phyloP scores from a whole-genome alignment of 1,140 invertebrate species.

The Coptotermes formosanus region DNA sequence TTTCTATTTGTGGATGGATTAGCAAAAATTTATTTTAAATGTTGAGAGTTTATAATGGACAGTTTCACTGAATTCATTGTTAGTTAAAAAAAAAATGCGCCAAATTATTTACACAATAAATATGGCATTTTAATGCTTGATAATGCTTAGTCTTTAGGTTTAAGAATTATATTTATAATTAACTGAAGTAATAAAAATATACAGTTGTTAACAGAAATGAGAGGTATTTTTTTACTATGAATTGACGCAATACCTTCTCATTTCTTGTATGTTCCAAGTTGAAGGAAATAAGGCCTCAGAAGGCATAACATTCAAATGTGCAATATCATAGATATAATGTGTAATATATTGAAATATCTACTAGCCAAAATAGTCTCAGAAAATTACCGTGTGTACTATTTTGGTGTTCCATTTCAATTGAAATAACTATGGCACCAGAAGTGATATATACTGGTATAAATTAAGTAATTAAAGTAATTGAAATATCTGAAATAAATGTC shows the following conservation, averaged over 20 bases:
- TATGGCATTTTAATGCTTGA: slow-evolving; percentile 13
- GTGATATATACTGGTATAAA: too few relatives aligned
- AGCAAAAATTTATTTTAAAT: slow-evolving; percentile 4
- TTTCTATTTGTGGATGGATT: not conserved
- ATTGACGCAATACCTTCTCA: not conserved
- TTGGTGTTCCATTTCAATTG: slow-evolving; percentile 4
- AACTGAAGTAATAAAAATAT: slow-evolving; percentile 9
- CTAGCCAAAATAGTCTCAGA: not conserved
- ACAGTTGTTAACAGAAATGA: slow-evolving; percentile 19
- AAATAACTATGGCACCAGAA: not conserved
- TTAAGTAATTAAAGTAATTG: too few relatives aligned
- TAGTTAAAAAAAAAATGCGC: not conserved
- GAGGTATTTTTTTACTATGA: not conserved
- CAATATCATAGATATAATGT: slow-evolving; percentile 15
- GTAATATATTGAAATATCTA: not conserved
- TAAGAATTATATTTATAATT: slow-evolving; percentile 8
- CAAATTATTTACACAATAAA: slow-evolving; percentile 5
- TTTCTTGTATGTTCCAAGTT: slow-evolving; percentile 12
- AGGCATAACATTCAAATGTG: slow-evolving; percentile 7
- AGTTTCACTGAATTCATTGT: not conserved
- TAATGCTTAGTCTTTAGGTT: slow-evolving; percentile 10
- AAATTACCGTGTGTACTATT: not conserved
- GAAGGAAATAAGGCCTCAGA: not conserved
- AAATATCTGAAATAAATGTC: not conserved
- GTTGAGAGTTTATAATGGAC: not conserved